Conservation (phyloP, 2,113 vertebrate species). For the Ctenodactylus gundi region DNA sequence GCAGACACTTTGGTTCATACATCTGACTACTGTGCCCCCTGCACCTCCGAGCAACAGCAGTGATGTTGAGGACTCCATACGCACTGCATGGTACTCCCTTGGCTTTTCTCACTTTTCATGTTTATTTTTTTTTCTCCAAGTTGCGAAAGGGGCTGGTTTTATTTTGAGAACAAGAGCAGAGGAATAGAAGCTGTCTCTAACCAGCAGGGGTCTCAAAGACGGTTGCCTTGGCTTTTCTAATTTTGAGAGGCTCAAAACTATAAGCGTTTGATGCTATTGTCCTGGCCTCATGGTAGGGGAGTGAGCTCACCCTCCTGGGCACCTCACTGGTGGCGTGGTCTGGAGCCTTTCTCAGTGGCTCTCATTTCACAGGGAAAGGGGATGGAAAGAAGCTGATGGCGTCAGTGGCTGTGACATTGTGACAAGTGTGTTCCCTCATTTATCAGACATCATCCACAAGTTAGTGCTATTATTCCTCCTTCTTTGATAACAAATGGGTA, state of each 20-base stretch:
- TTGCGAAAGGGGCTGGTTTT: too few species aligned
- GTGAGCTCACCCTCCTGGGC: neutral
- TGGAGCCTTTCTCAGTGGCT: neutral
- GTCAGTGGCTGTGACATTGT: accelerated
- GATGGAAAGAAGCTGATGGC: too few species aligned
- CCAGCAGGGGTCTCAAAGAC: too few species aligned
- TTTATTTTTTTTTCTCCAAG: too few species aligned
- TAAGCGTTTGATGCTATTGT: neutral
- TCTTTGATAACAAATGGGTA: neutral
- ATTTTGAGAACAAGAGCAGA: too few species aligned
- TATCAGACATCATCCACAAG: neutral
- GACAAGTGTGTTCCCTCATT: accelerated
- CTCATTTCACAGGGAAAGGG: neutral
- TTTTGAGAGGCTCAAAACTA: neutral
- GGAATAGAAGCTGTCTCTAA: too few species aligned
- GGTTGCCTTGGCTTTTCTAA: neutral
- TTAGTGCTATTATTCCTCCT: neutral
- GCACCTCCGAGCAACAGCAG: neutral
- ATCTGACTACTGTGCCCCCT: neutral
- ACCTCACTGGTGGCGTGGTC: accelerated
- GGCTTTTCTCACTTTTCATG: too few species aligned
- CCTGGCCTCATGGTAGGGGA: accelerated
- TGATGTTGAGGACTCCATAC: too few species aligned
- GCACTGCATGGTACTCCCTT: too few species aligned
- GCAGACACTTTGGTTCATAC: neutral